Base-by-base conservation (phyloP, 2,113 vertebrate species). In the Tauraco erythrolophus region DNA sequence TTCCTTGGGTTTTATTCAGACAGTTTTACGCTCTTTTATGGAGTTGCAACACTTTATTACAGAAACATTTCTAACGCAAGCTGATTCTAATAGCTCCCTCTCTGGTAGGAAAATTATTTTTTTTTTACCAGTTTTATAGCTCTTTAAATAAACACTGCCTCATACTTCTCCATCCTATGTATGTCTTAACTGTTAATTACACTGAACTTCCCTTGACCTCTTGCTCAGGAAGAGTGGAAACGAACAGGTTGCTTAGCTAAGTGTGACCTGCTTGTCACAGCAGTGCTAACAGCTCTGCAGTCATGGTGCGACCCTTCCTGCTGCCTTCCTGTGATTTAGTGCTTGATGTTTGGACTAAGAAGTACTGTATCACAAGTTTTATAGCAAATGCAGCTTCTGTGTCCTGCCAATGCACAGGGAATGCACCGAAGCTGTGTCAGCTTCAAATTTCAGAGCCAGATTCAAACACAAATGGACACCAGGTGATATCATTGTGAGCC, bases 1-100 rank as follows among this genome's bases (percentile, higher is more conserved):
- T 46, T 92, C 56, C 46, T 25, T 56, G 35, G 35, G 37, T 64
- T 92, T 90, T 84, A 71, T 65, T 92, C 61, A 81, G 82, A 66
- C 68, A 94, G 37, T 28, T 95, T 95, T 95, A 93, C 51, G 41
- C 23, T 28, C 19, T 81, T 91, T 91, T 94, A 86, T 51, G 43
- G 64, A 81, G 72, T 84, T 0, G 0, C 56, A 46, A 22, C 57
- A 15, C 23, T 58, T 84, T 72, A 93, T 87, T 96, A 81, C 25
- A 65, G 71, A 68, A 91, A 60, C 68, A 82, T 92, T 87, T 65
- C 72, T 51, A 50, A 78, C 0, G 0, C 84, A 89, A 89, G 21
- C 14, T 35, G 53, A 74, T 80, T 70, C 70, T 86, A 69, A 90
- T 39, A 76, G 71, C 56, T 94, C 90, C 94, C 75, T 82, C 65